Evolutionary conservation across 2,888 invertebrate species (phyloP).

Genomic region (Panopea generosa): DNA sequence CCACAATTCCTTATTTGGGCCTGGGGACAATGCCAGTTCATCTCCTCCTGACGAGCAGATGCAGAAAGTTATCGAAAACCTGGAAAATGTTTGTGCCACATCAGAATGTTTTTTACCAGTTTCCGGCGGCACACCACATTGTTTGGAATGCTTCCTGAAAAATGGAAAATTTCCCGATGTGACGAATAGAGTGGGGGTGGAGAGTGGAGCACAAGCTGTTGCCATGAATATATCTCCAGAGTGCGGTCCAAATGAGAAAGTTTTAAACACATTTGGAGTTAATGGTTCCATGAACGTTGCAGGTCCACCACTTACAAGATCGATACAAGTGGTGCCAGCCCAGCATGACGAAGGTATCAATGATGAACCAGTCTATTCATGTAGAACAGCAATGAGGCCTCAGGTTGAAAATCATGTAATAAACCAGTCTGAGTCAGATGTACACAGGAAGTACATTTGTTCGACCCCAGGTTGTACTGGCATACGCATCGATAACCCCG

Average conservation of each 20-base stretch:
- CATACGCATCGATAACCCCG: slow-evolving; percentile 28
- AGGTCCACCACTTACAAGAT: neutral
- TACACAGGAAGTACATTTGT: slow-evolving; percentile 58
- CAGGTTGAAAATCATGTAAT: neutral
- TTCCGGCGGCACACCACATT: slow-evolving; percentile 14
- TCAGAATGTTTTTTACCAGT: slow-evolving; percentile 26
- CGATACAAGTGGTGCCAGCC: neutral
- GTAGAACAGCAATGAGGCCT: neutral
- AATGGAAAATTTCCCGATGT: slow-evolving; percentile 12
- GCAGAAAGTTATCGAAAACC: no score
- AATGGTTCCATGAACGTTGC: neutral
- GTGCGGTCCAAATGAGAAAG: slow-evolving; percentile 18
- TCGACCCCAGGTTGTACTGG: slow-evolving; percentile 64
- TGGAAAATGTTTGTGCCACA: slow-evolving; percentile 15
- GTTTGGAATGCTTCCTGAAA: slow-evolving; percentile 49
- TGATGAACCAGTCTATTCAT: neutral
- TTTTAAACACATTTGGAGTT: slow-evolving; percentile 20
- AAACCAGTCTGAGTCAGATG: no score
- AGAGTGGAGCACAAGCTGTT: neutral
- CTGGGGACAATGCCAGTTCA: slow-evolving; percentile 1
- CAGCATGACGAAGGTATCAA: slow-evolving; percentile 15
- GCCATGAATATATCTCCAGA: slow-evolving; percentile 29
- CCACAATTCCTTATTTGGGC: slow-evolving; percentile 34
- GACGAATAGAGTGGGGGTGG: neutral
- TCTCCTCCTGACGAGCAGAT: neutral